These are phyloP conservation scores for Maniola hyperantus DNA, from an alignment of 2,888 invertebrate species.

Conservation along the genomic window DNA sequence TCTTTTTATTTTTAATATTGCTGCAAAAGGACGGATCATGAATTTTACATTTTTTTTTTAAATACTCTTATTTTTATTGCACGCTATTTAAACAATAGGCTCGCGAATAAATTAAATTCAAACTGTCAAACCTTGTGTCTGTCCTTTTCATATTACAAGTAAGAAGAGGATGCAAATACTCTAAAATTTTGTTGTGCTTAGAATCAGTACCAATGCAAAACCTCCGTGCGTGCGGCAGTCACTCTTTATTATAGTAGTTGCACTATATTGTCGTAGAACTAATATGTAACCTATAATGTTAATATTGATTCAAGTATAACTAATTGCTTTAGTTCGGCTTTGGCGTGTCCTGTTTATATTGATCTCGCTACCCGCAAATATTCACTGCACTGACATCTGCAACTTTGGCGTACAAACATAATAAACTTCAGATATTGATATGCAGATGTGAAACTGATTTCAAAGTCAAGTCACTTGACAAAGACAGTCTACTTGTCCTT, in stretches of 20 bases:
- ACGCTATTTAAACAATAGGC: too few species aligned
- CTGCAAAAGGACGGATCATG: too few species aligned
- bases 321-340: constrained; percentile 39
- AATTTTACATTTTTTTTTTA: too few species aligned
- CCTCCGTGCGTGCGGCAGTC: neutral
- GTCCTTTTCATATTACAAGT: too few species aligned
- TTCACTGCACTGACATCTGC: constrained; percentile 34
- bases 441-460: constrained; percentile 8
- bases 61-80: too few species aligned
- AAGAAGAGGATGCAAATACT: too few species aligned
- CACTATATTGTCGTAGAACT: neutral
- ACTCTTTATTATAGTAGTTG: neutral
- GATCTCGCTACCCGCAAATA: constrained; percentile 37
- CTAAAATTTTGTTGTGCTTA: too few species aligned
- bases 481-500: neutral
- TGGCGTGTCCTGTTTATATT: constrained; percentile 38
- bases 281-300: constrained; percentile 15
- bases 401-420: constrained; percentile 31
- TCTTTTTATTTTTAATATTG: too few species aligned
- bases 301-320: constrained; percentile 39
- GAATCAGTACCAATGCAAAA: constrained; percentile 44
- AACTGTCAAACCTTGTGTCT: too few species aligned
- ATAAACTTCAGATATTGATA: constrained; percentile 9
- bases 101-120: too few species aligned
- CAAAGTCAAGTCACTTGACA: neutral